phyloP scores from a whole-genome alignment of 2,797 vertebrate genomes.

The Tangara arthus region DNA sequence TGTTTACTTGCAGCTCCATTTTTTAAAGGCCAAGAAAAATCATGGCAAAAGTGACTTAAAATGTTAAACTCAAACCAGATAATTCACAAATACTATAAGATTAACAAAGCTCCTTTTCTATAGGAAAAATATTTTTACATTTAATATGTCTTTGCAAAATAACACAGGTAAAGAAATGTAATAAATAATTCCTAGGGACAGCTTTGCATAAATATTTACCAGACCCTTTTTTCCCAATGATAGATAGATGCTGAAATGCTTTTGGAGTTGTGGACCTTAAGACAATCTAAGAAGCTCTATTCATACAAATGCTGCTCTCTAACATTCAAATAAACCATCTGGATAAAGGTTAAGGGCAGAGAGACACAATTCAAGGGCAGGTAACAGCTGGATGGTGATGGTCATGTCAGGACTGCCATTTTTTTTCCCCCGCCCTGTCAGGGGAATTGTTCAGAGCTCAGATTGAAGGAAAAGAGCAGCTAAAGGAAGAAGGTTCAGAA shows the following conservation, averaged over 20 bases:
- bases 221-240: neutral
- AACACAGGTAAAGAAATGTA: neutral
- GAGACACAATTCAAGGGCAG: neutral
- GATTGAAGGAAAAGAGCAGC: neutral
- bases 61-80: neutral
- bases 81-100: neutral
- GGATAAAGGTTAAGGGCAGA: neutral
- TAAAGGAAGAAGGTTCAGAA: neutral
- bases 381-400: neutral
- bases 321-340: neutral
- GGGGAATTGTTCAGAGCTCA: neutral
- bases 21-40: neutral
- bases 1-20: neutral
- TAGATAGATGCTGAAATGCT: neutral
- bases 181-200: neutral
- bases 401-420: neutral
- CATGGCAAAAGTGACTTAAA: neutral
- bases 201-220: neutral
- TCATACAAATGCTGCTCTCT: neutral
- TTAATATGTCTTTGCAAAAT: neutral
- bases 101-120: neutral
- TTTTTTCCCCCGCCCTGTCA: neutral
- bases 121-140: neutral
- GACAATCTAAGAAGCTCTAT: neutral
- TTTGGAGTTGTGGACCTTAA: neutral